Evolutionary conservation across 1,140 invertebrate genomes (phyloP).

Genomic region (Bombus balteatus): DNA sequence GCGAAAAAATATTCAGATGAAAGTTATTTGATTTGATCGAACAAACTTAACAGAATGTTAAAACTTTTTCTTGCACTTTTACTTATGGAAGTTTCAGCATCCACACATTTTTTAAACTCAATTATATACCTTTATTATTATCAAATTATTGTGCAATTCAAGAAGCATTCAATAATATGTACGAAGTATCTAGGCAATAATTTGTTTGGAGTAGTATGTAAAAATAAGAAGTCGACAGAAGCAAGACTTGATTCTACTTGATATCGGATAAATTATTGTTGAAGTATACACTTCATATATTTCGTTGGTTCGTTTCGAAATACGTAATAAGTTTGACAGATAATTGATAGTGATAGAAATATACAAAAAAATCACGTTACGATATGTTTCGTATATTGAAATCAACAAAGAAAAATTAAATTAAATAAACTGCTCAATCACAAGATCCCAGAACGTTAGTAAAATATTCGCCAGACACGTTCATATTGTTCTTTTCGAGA

Average conservation of each 20-base stretch:
- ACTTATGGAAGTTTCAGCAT: neutral
- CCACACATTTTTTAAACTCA: neutral
- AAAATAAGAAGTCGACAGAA: too few species aligned
- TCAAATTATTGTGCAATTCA: too few species aligned
- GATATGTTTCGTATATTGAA: neutral
- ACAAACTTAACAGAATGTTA: neutral
- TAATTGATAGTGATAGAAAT: too few species aligned
- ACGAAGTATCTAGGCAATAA: too few species aligned
- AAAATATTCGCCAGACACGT: neutral
- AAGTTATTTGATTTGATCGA: neutral
- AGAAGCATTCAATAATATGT: too few species aligned
- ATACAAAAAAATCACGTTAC: too few species aligned
- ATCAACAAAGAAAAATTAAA: neutral
- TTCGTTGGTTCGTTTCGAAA: too few species aligned
- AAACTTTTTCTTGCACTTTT: neutral
- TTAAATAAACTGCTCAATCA: neutral
- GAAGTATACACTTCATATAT: too few species aligned
- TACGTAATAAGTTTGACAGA: too few species aligned
- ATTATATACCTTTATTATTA: neutral
- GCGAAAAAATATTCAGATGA: neutral
- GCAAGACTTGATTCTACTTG: too few species aligned
- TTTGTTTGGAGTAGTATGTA: too few species aligned
- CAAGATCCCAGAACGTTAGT: neutral
- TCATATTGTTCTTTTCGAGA: neutral
- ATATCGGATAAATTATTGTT: too few species aligned